Evolutionary conservation across 2,113 vertebrate species (phyloP).

Genomic region (Siniperca chuatsi): DNA sequence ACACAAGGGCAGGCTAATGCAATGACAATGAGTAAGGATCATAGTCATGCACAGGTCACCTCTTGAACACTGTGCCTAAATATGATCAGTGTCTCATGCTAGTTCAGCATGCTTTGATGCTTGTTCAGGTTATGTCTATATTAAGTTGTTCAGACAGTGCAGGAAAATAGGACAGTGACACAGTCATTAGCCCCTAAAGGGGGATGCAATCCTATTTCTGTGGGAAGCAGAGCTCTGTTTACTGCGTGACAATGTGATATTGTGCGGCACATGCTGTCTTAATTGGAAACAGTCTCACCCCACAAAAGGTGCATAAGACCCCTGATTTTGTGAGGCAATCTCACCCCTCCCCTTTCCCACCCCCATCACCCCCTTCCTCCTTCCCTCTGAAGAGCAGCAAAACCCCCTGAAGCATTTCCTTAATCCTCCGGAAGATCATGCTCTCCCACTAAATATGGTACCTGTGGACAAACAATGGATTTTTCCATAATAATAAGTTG

Average conservation of each 20-base stretch:
- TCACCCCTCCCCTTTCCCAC: constrained; percentile 70
- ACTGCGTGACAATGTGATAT: constrained; percentile 83
- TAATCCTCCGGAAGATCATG: constrained; percentile 82
- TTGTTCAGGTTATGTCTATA: constrained; percentile 54
- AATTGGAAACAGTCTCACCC: constrained; percentile 83
- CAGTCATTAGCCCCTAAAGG: constrained; percentile 66
- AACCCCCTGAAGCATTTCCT: constrained; percentile 77
- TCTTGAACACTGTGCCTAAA: constrained; percentile 67
- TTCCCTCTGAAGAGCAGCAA: constrained; percentile 75
- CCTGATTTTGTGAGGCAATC: constrained; percentile 77
- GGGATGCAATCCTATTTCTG: constrained; percentile 77
- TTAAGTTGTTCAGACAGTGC: constrained; percentile 51
- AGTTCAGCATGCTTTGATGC: constrained; percentile 50
- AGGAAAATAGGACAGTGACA: constrained; percentile 67
- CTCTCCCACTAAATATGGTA: constrained; percentile 80
- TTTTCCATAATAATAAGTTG: constrained; percentile 84
- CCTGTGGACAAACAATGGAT: constrained; percentile 85
- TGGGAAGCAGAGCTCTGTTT: constrained; percentile 78
- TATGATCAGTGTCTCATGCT: constrained; percentile 79
- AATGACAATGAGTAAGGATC: constrained; percentile 72
- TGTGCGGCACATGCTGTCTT: constrained; percentile 80
- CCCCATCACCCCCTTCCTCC: constrained; percentile 44
- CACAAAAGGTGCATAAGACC: constrained; percentile 80
- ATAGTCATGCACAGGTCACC: constrained; percentile 79
- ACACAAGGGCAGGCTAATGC: constrained; percentile 78